Base-by-base conservation (phyloP, 2,888 invertebrate species). In the Brachyptera risi region DNA sequence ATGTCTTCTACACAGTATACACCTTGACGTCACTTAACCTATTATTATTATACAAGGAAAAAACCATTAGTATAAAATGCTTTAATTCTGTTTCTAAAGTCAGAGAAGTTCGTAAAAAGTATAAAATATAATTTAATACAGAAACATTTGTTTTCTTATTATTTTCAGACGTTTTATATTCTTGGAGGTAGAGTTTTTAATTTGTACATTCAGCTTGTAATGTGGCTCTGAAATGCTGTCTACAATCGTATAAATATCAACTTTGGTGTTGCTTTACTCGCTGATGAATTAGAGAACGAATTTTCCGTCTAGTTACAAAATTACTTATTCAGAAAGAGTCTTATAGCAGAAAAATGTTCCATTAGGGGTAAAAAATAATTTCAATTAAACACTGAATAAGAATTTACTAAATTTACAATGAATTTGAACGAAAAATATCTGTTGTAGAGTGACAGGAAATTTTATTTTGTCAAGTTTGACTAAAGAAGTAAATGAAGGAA, bases 1-100 rank as follows among this genome's bases (percentile, higher is more conserved):
- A 56, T 47, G 19, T n/a, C n/a, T n/a, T n/a, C n/a, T n/a, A n/a
- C n/a, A n/a, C 24, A 37, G 21, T 51, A 27, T 58, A 50, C 58
- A 58, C 42, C 54, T 58, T 15, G 26, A 59, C 35, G 54, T 58
- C 40, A 58, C 58, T 47, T 38, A 54, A 38, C 56, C 35, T 54
- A 50, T 59, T 57, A 59, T 31, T 58, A n/a, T n/a, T n/a, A n/a
- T n/a, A n/a, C n/a, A n/a, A n/a, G n/a, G n/a, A n/a, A n/a, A n/a
- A n/a, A n/a, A n/a, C n/a, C n/a, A n/a, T n/a, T n/a, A n/a, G n/a
- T n/a, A n/a, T n/a, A n/a, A n/a, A n/a, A n/a, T n/a, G n/a, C n/a
- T n/a, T n/a, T n/a, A n/a, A n/a, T n/a, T n/a, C n/a, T n/a, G n/a
- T n/a, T n/a, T n/a, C n/a, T n/a, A n/a, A n/a, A n/a, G n/a, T n/a